phyloP scores from a whole-genome alignment of 2,797 vertebrate species.

The Cynodonichthys magdalenae region DNA sequence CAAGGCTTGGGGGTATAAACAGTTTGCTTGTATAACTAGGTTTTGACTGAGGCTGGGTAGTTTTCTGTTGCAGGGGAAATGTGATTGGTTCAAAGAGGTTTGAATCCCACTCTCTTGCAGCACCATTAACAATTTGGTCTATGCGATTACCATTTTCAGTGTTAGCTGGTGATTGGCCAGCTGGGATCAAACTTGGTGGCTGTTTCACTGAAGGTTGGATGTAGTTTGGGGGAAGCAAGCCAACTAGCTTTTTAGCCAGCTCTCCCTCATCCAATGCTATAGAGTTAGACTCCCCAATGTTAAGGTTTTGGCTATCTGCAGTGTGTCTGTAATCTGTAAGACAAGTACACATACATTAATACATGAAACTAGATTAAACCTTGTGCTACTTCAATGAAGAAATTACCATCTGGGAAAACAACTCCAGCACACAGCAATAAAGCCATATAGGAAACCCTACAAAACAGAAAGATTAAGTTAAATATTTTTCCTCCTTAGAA shows the following conservation, averaged over 20 bases:
- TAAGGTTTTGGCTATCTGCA: too few species aligned
- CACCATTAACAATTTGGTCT: not conserved
- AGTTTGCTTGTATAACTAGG: not conserved
- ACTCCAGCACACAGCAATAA: constrained; percentile 26
- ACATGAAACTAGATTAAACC: not conserved
- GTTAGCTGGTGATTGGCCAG: not conserved
- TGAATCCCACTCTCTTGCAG: not conserved
- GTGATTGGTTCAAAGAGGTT: not conserved
- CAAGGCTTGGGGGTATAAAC: not conserved
- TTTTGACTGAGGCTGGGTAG: not conserved
- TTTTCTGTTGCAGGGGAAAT: constrained; percentile 24
- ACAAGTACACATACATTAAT: not conserved
- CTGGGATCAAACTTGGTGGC: not conserved
- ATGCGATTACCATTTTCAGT: not conserved
- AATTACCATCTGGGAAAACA: constrained; percentile 31
- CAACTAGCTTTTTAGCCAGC: not conserved
- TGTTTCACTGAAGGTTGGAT: not conserved
- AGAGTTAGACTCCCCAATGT: not conserved
- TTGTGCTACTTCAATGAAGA: too few species aligned
- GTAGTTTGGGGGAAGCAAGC: not conserved
- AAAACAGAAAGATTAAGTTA: not conserved
- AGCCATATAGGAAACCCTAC: constrained; percentile 46
- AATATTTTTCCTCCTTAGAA: too few species aligned
- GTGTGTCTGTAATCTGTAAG: too few species aligned
- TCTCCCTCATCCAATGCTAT: not conserved